A percentile compares a stretch with the other conserved stretches of the same genome.
Conservation (phyloP, 2,888 invertebrate species). For the Meiosimyza platycephala region DNA sequence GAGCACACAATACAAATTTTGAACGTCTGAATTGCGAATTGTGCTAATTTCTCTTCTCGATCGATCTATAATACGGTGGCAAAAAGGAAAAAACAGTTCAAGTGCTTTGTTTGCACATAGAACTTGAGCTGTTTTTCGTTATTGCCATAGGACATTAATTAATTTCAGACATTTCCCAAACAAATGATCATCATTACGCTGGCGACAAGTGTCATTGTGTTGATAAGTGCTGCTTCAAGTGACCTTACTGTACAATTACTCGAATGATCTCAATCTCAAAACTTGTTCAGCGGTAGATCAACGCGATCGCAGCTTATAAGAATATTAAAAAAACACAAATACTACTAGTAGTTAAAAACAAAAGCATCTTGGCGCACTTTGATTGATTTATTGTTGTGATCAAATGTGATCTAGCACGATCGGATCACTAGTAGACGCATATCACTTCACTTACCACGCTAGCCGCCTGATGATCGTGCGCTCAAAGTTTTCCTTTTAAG, state of each 20-base stretch:
- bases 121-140: background rate
- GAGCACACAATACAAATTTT: background rate
- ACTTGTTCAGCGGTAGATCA: constrained; percentile 33
- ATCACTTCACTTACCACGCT: background rate
- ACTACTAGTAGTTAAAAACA: background rate
- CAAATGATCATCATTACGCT: background rate
- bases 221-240: background rate
- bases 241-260: background rate
- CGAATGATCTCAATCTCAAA: background rate
- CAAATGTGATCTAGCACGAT: background rate
- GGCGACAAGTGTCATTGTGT: constrained; percentile 12
- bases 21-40: background rate
- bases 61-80: background rate
- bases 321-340: constrained; percentile 1
- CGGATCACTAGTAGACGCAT: background rate
- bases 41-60: constrained; percentile 9
- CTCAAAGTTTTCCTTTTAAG: constrained; percentile 34
- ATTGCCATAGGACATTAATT: constrained; percentile 1
- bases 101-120: no score
- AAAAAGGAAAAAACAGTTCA: no score
- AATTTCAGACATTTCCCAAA: background rate
- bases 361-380: constrained; percentile 35
- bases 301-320: constrained; percentile 2
- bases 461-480: background rate
- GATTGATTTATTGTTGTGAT: constrained; percentile 38